phyloP scores from a whole-genome alignment of 2,888 invertebrate species.

The Xylota segnis region DNA sequence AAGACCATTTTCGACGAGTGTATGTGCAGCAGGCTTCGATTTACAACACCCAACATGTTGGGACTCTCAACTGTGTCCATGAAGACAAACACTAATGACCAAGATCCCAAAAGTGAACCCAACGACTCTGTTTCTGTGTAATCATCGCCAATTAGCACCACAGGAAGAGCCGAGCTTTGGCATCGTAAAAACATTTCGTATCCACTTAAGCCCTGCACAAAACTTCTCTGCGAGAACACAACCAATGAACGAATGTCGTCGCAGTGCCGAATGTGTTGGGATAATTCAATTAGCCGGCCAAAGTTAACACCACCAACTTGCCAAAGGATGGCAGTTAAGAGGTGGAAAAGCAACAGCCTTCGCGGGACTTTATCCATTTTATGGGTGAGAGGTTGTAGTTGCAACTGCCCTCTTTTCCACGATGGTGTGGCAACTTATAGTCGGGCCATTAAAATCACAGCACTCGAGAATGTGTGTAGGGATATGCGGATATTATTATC shows the following conservation, averaged over 20 bases:
- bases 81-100: constrained; percentile 51
- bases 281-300: constrained; percentile 42
- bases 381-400: neutral
- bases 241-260: constrained; percentile 57
- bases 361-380: constrained; percentile 35
- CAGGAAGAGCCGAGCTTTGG: constrained; percentile 18
- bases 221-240: constrained; percentile 47
- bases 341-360: constrained; percentile 21
- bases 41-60: constrained; percentile 44
- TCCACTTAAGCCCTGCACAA: constrained; percentile 1
- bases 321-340: neutral
- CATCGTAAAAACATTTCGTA: constrained; percentile 39
- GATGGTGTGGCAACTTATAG: constrained; percentile 53
- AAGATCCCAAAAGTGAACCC: constrained; percentile 28
- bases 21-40: constrained; percentile 41
- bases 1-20: constrained; percentile 54
- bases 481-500: constrained; percentile 19
- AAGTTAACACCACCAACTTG: constrained; percentile 25
- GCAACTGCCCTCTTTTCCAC: neutral
- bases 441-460: constrained; percentile 23
- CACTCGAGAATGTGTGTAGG: neutral
- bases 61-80: constrained; percentile 41
- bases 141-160: constrained; percentile 42
- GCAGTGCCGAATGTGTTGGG: constrained; percentile 28
- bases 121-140: neutral